Percentiles rank a stretch among this genome's conserved stretches.
phyloP scores from a whole-genome alignment of 2,797 vertebrate species.

The Danio aesculapii region DNA sequence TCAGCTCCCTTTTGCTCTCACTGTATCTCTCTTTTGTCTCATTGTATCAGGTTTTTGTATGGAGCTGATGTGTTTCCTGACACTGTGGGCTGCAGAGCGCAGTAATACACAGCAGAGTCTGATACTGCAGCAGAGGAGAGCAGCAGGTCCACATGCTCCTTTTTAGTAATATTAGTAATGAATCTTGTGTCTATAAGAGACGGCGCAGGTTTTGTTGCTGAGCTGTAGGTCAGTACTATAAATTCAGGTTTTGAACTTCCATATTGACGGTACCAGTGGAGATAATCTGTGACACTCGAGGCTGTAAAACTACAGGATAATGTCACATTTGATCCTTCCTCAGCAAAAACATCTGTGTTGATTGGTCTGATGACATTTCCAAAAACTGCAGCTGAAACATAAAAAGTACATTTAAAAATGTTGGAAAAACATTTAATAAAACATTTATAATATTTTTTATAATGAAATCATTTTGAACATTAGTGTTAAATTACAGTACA shows the following conservation, averaged over 20 bases:
- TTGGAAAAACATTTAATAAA: too few species aligned
- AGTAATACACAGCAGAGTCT: too few species aligned
- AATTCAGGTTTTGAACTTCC: background rate
- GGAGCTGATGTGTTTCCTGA: background rate
- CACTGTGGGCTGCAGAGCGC: too few species aligned
- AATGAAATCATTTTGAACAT: too few species aligned
- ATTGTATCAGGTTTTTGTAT: background rate
- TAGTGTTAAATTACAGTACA: too few species aligned
- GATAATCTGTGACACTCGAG: accelerated
- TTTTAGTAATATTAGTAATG: background rate
- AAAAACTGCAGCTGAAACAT: constrained; percentile 12
- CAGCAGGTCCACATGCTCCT: background rate
- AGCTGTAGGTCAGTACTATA: background rate
- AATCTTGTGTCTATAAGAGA: background rate
- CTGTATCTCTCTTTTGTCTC: too few species aligned
- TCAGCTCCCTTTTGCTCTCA: too few species aligned
- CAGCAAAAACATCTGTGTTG: background rate
- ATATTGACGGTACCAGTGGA: background rate
- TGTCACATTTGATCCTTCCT: background rate
- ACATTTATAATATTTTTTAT: too few species aligned
- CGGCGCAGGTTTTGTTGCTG: accelerated
- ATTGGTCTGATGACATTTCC: constrained; percentile 21
- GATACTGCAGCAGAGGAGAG: background rate
- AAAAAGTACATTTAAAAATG: background rate
- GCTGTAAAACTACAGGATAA: constrained; percentile 7